Percentiles rank a stretch among this genome's conserved stretches.
Evolutionary conservation across 1,140 invertebrate genomes (phyloP).

Genomic region (Aplysia californica): DNA sequence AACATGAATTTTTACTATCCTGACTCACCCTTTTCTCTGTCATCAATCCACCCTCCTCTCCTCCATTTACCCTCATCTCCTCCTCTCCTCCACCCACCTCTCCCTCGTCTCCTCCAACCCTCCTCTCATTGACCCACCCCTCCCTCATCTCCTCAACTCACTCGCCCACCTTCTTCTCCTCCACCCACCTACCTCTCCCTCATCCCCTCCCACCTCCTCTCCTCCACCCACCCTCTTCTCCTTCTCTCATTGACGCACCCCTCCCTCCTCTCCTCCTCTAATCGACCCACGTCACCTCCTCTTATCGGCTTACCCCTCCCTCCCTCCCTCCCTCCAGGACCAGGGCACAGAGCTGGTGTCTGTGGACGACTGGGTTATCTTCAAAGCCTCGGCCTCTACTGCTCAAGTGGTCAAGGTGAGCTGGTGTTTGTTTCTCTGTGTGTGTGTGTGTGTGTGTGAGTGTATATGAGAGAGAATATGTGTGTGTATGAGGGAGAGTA

Average conservation of each 20-base stretch:
- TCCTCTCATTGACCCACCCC: not conserved
- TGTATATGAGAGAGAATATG: not conserved
- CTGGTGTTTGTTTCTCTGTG: not conserved
- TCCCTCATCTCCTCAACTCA: not conserved
- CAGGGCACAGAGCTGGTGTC: conserved; percentile 54
- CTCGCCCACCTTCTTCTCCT: not conserved
- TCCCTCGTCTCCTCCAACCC: not conserved
- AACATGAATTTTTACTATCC: no score
- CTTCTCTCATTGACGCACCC: not conserved
- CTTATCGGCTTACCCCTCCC: not conserved
- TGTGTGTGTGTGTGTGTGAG: not conserved
- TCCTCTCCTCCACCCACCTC: not conserved
- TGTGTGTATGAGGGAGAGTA: not conserved
- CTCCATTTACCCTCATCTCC: not conserved
- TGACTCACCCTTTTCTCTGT: not conserved
- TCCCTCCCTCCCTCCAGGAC: conserved; percentile 36
- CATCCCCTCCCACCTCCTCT: not conserved
- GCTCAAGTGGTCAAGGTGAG: conserved; percentile 69
- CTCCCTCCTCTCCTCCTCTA: no score
- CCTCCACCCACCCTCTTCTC: not conserved
- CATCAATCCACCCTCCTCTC: not conserved
- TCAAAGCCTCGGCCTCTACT: conserved; percentile 79
- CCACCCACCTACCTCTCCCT: not conserved
- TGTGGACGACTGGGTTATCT: conserved; percentile 84
- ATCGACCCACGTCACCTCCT: not conserved